A percentile compares a stretch with the other conserved stretches of the same genome.
phyloP scores from a whole-genome alignment of 2,888 invertebrate genomes.

The Sinodicranocentrus sp. region DNA sequence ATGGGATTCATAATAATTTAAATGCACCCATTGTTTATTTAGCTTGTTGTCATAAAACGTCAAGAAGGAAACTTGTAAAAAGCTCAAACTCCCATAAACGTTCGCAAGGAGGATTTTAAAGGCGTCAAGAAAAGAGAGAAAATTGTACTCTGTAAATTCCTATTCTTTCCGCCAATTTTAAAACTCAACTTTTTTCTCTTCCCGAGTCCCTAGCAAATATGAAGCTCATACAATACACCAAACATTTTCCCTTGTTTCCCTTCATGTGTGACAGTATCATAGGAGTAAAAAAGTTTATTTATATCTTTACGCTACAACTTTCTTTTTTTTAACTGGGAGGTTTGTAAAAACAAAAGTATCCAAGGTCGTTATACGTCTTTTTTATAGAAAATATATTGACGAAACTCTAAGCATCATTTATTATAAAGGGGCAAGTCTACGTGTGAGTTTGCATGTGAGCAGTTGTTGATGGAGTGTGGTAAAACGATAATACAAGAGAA shows the following conservation, averaged over 20 bases:
- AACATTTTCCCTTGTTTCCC: background rate
- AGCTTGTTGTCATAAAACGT: constrained; percentile 58
- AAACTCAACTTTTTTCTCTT: background rate
- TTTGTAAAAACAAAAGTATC: background rate
- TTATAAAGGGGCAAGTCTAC: no score
- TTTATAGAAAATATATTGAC: constrained; percentile 1
- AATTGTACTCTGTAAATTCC: background rate
- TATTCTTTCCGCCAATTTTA: background rate
- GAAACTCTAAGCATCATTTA: background rate
- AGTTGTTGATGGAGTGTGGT: background rate
- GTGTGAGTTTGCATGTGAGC: background rate
- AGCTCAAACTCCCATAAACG: background rate
- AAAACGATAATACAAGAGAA: constrained; percentile 12
- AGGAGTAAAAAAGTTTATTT: no score
- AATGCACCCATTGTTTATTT: constrained; percentile 57
- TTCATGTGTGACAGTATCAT: background rate
- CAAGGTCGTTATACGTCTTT: constrained; percentile 3
- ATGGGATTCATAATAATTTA: constrained; percentile 49
- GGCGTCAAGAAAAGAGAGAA: no score
- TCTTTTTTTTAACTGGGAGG: no score
- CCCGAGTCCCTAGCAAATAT: background rate
- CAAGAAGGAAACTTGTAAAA: constrained; percentile 15
- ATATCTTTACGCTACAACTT: no score
- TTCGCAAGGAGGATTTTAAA: no score
- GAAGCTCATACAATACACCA: background rate